These are phyloP conservation scores for Scomber scombrus DNA, from an alignment of 2,113 vertebrate genomes.

Conservation along the genomic window DNA sequence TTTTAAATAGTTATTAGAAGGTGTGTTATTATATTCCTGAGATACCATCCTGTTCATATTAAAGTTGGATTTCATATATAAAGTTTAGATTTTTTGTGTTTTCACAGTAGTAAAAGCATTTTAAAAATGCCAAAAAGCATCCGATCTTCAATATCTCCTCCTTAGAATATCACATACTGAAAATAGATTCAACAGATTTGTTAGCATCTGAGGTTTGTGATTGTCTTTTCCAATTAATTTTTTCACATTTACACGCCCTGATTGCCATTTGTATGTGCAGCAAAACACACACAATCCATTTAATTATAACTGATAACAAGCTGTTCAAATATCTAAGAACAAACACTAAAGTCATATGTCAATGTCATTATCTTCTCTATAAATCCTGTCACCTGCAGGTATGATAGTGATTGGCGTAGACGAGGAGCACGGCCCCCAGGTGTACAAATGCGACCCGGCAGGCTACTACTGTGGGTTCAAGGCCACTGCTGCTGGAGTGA, in stretches of 20 bases:
- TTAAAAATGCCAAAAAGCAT: no score
- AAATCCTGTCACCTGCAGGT: conserved; percentile 81
- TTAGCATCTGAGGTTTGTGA: no score
- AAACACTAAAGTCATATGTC: background rate
- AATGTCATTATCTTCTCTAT: background rate
- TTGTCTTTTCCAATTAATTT: no score
- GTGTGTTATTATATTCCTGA: background rate
- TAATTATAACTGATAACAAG: background rate
- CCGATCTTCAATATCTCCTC: no score
- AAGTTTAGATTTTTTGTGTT: background rate
- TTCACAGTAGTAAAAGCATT: background rate
- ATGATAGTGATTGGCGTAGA: conserved; percentile 98
- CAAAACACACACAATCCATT: background rate
- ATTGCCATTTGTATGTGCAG: background rate
- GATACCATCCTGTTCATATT: background rate
- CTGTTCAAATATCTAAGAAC: background rate
- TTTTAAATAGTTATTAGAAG: background rate
- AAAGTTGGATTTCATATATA: background rate
- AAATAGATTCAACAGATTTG: no score
- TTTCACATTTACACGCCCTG: no score
- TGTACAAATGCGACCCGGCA: conserved; percentile 98
- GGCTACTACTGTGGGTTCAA: conserved; percentile 99
- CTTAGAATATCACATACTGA: no score
- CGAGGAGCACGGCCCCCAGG: conserved; percentile 94
- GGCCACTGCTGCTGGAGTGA: conserved; percentile 97